Evolutionary conservation across 2,113 vertebrate species (phyloP).

Genomic region (Archocentrus centrarchus): DNA sequence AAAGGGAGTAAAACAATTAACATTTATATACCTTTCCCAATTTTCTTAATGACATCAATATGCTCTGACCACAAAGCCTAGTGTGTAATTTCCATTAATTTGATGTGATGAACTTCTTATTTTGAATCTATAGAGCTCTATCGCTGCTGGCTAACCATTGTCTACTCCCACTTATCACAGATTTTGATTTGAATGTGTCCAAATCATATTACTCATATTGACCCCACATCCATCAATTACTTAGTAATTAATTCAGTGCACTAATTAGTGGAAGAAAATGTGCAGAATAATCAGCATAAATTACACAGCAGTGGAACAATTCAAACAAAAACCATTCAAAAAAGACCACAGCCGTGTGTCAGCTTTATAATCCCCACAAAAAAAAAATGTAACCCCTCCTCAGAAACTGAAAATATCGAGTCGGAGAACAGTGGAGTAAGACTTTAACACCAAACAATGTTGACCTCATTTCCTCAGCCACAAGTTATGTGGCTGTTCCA

Average conservation of each 20-base stretch:
- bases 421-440: conserved; percentile 32
- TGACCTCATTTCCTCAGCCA: conserved; percentile 58
- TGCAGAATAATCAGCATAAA: not conserved
- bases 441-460: conserved; percentile 48
- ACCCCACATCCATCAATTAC: not conserved
- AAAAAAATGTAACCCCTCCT: not conserved
- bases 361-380: not conserved
- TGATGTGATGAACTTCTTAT: not conserved
- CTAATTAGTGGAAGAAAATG: not conserved
- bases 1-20: not conserved
- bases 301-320: not conserved
- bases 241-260: not conserved
- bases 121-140: not conserved
- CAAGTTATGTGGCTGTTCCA: conserved; percentile 45
- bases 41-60: not conserved
- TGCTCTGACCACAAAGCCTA: not conserved
- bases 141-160: not conserved
- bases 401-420: conserved; percentile 16
- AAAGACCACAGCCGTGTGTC: not conserved
- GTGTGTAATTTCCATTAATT: not conserved
- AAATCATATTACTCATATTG: conserved; percentile 1
- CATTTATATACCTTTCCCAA: not conserved
- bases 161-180: not conserved
- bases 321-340: not conserved
- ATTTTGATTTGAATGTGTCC: not conserved